Percentiles rank a stretch among this genome's conserved stretches.
Conservation (phyloP, 2,888 invertebrate species). For the Trissonchulus sp. region DNA sequence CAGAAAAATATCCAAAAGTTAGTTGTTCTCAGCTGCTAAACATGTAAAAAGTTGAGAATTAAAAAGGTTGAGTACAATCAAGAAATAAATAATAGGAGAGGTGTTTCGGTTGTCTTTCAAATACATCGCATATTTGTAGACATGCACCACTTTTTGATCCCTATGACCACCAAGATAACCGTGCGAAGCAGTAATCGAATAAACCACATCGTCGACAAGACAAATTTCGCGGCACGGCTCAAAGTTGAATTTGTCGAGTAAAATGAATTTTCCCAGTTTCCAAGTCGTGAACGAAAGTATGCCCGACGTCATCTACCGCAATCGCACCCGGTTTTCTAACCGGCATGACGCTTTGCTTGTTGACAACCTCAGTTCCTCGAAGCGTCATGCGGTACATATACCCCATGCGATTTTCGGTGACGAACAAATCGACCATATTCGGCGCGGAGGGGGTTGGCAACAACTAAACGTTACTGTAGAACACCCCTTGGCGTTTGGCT, state of each 20-base stretch:
- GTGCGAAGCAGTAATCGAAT: constrained; percentile 31
- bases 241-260: constrained; percentile 22
- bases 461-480: constrained; percentile 23
- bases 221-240: constrained; percentile 26
- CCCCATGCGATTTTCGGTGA: constrained; percentile 31
- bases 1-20: no score
- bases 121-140: constrained; percentile 23
- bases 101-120: no score
- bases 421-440: constrained; percentile 27
- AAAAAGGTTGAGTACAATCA: no score
- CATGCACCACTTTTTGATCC: constrained; percentile 18
- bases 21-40: no score
- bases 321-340: constrained; percentile 30
- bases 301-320: constrained; percentile 27
- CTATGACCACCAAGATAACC: constrained; percentile 31
- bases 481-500: constrained; percentile 9
- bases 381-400: constrained; percentile 30
- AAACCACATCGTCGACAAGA: constrained; percentile 30
- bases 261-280: constrained; percentile 29
- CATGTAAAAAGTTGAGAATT: no score
- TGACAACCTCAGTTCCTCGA: constrained; percentile 25
- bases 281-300: constrained; percentile 31
- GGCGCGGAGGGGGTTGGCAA: not conserved
- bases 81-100: no score
- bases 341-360: constrained; percentile 22